Evolutionary conservation across 2,888 invertebrate genomes (phyloP), one percentile per base, ranked within the genome.

Genomic region (Stenichneumon culpator): DNA sequence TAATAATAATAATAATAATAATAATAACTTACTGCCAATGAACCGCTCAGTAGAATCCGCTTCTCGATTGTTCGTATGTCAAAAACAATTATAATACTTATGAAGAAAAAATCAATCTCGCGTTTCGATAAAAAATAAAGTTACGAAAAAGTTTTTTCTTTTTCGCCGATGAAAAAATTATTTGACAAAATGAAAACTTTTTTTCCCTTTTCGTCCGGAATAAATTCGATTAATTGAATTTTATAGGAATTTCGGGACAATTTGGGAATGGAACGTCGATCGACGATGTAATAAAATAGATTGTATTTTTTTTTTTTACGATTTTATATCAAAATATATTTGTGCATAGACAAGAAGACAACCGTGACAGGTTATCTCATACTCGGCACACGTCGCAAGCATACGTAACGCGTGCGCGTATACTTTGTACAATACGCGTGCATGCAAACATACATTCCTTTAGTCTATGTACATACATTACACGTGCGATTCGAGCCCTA

Each of bases 241-340:
- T 14, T 14, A 14, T 44, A 14, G 44, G 14, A 14, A 3, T 44
- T 44, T 44, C 3, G 44, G 19, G 57, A 11, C 25, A 11, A 6
- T 57, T 36, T 16, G 52, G 52, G 25, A 32, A 28, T 36, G 32
- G 68, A 36, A 68, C 19, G 22, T 39, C 44, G 16, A 60, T 22
- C 25, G n/a, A 28, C 3, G 47, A 14, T 47, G 65, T 36, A 25
- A 19, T 14, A 60, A 68, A 54, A 69, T 65, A 70, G 47, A 25
- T 19, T 11, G 28, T 25, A 25, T 28, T 36, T 36, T 28, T 16
- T 47, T 19, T 22, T 81, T 75, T 63, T 57, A 83, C 6, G 81
- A 79, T 87, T 94, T 93, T 93, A 92, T 93, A 93, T 93, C 94
- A 93, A 94, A 93, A 93, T 93, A 94, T 93, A 94, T 93, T 93